Base-by-base conservation (phyloP, 2,113 vertebrate species). In the Peromyscus californicus region DNA sequence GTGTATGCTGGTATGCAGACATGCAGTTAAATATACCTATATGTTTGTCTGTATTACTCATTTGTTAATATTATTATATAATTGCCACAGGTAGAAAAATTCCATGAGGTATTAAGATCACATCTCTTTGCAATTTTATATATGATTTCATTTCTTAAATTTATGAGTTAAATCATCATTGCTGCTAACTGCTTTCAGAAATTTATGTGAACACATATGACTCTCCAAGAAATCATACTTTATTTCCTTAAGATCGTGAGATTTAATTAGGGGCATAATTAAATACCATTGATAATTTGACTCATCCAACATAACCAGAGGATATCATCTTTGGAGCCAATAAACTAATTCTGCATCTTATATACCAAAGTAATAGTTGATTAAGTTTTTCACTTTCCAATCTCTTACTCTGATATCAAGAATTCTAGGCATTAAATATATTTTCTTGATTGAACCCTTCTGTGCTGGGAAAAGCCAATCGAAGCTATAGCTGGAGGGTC, bases 351-450 rank as follows among this genome's bases (percentile, higher is more conserved):
- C 82, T 57, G 12, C 48, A 21, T 74, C 74, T 92, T 79, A 3
- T 39, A 59, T 51, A 83, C 36, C 82, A 92, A 93, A 93, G 45
- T 48, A 65, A 61, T 29, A 61, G 8, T 75, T 86, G 57, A 82
- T 45, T 95, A 69, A 79, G 24, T 65, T 85, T 96, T 95, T 95
- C 22, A 69, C 1, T 29, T 93, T 94, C 72, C 80, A 70, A 93
- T 93, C 74, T 83, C 4, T 80, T 93, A 67, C 79, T 96, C 83
- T 96, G 85, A 95, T 95, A 82, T 36, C 12, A 91, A 61, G 33
- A 88, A 89, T 79, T 96, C 42, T 93, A 63, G 59, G 36, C 63
- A 93, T 92, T 97, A 88, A 84, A 65, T 85, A 67, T 39, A 59
- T 65, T 83, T 88, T 94, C 63, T 75, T 88, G 29, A 94, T 78